phyloP scores from a whole-genome alignment of 2,113 vertebrate species.

The Lichenostomus cassidix region DNA sequence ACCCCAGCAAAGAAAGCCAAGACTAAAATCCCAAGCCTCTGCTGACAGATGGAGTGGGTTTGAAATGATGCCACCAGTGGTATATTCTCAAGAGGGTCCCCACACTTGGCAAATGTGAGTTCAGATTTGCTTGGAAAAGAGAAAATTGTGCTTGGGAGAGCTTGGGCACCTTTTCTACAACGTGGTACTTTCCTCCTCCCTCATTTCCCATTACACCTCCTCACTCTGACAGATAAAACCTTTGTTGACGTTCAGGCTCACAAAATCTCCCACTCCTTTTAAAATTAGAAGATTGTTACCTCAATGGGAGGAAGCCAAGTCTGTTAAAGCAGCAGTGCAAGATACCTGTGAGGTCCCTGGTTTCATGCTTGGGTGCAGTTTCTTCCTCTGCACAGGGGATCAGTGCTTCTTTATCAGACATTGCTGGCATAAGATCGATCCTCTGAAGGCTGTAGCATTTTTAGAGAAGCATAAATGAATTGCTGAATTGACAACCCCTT shows the following conservation, averaged over 20 bases:
- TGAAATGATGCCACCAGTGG: background rate
- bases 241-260: background rate
- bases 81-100: background rate
- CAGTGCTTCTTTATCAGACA: background rate
- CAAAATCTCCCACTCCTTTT: constrained; percentile 29
- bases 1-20: background rate
- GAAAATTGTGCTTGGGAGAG: background rate
- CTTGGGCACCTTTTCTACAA: background rate
- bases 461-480: background rate
- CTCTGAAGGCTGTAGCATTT: background rate
- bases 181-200: background rate
- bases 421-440: background rate
- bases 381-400: background rate
- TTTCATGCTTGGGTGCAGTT: background rate
- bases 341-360: background rate
- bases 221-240: constrained; percentile 35
- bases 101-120: background rate
- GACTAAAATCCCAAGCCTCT: background rate
- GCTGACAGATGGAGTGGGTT: background rate
- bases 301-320: background rate
- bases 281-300: background rate
- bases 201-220: background rate
- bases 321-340: background rate
- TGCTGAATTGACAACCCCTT: background rate
- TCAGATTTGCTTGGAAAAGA: background rate